phyloP scores from a whole-genome alignment of 2,888 invertebrate genomes.

The Pyralis farinalis region DNA sequence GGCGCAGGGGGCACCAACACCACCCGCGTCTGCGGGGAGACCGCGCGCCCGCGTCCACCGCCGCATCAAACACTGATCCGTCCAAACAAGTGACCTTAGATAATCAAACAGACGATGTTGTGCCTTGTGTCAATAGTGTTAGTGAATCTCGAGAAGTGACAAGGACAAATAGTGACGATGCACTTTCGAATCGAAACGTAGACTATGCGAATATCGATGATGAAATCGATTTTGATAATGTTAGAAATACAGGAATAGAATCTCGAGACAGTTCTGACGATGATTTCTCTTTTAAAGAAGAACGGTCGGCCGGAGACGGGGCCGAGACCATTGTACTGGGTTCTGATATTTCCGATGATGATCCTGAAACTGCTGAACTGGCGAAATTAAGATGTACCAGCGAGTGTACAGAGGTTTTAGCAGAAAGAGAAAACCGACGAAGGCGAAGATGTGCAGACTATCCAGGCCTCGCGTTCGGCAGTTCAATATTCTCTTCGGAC shows the following conservation, averaged over 20 bases:
- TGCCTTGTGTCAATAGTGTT: constrained; percentile 79
- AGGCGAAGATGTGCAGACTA: constrained; percentile 93
- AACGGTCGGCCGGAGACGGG: constrained; percentile 69
- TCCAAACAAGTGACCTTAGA: constrained; percentile 73
- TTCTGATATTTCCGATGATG: constrained; percentile 81
- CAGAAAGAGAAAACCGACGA: constrained; percentile 89
- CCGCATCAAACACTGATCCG: constrained; percentile 50
- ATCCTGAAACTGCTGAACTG: constrained; percentile 90
- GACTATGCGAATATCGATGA: constrained; percentile 60
- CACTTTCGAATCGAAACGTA: constrained; percentile 73
- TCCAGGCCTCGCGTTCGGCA: constrained; percentile 94
- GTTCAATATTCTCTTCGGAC: constrained; percentile 96
- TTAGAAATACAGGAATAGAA: constrained; percentile 47
- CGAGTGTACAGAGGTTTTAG: constrained; percentile 93
- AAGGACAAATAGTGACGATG: constrained; percentile 80
- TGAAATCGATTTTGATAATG: constrained; percentile 58
- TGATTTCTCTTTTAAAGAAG: constrained; percentile 67
- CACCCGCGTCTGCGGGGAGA: constrained; percentile 85
- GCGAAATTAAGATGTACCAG: constrained; percentile 93
- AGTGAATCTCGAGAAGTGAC: constrained; percentile 79
- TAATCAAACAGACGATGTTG: constrained; percentile 69
- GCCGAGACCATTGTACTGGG: constrained; percentile 55
- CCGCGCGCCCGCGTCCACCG: constrained; percentile 75
- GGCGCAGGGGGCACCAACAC: constrained; percentile 88
- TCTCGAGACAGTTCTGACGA: constrained; percentile 64